Base-by-base conservation (phyloP, 2,797 vertebrate species). In the Premnoplex brunnescens region DNA sequence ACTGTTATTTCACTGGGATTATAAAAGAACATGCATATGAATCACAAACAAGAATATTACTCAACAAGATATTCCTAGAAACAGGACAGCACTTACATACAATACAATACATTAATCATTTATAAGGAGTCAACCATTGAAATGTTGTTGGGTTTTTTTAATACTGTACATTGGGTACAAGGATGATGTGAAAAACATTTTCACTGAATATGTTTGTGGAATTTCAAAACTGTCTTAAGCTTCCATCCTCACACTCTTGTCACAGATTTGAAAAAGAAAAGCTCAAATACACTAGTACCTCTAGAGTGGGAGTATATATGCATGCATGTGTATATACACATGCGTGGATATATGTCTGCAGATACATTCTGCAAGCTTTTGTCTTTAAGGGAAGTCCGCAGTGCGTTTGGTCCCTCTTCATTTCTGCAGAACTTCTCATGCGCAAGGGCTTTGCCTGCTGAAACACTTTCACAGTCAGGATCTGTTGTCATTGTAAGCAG, bases 1-100 rank as follows among this genome's bases (percentile, higher is more conserved):
- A 74, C 84, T 36, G 32, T 91, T 83, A 87, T 74, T 97, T 68
- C 75, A 80, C 94, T 95, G 71, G 73, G 87, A 93, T 97, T 97
- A 94, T 69, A 68, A 96, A 94, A 85, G 77, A 85, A 68, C 77
- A 32, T 72, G 85, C 51, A 55, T 78, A 49, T 94, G 92, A 73
- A 95, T 96, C 77, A 91, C 85, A 89, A 90, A 93, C 77, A 84
- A 91, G 91, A 92, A 24, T 91, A 88, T 83, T 92, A 91, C 56
- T 89, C 92, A 84, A 92, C 71, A 80, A 55, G 81, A 92, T 91
- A 51, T 91, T 96, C 88, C 77, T 94, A 93, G 92, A 92, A 96
- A 91, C 75, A 83, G 56, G 75, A 95, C 78, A 94, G 84, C 81
- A 92, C 88, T 96, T 93, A 89, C 0, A 1, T 96, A 88, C 77